Evolutionary conservation across 2,888 invertebrate genomes (phyloP), one percentile per base, ranked within the genome.

Genomic region (Cepaea hortensis): DNA sequence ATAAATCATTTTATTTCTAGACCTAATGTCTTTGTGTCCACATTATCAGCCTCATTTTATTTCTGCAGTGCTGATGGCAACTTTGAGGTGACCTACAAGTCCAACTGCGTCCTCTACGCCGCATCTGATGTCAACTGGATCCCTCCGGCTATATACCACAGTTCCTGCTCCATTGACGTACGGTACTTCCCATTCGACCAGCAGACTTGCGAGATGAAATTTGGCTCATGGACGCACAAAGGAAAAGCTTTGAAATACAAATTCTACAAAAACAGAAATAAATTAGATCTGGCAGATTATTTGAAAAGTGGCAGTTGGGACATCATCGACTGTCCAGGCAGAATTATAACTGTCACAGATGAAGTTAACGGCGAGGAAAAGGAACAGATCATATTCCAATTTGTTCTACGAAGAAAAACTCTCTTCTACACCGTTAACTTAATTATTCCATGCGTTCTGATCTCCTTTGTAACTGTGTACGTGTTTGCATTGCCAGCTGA

Each of bases 151-250:
- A 99, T 99, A 95, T 99, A 99, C 95, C 99, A 97, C 96, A 98
- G 98, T 95, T 99, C 99, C 86, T 99, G 99, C 95, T 98, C 98
- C 61, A 99, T 99, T 93, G 99, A 99, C 95, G 99, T 99, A 15
- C 98, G 98, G 90, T 99, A 98, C 95, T 99, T 99, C 94, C 99
- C 99, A 9, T 99, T 99, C 95, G 99, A 99, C 95, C 98, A 99
- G 95, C 99, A 99, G 96, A 97, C 97, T 9, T 99, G 99, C 95
- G 98, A 98, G 91, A 99, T 99, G 98, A 99, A 99, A 95, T 99
- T 99, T 93, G 99, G 99, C 7, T 94, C 94, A 0, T 94, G 94
- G 94, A 94, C 94, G 1, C 94, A 94, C 87, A 91, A 92, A 72
- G 93, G 93, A 6, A 91, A 93, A 55, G 93, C 94, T 89, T 90